Evolutionary conservation across 2,113 vertebrate species (phyloP).

Genomic region (Lepidothrix coronata): DNA sequence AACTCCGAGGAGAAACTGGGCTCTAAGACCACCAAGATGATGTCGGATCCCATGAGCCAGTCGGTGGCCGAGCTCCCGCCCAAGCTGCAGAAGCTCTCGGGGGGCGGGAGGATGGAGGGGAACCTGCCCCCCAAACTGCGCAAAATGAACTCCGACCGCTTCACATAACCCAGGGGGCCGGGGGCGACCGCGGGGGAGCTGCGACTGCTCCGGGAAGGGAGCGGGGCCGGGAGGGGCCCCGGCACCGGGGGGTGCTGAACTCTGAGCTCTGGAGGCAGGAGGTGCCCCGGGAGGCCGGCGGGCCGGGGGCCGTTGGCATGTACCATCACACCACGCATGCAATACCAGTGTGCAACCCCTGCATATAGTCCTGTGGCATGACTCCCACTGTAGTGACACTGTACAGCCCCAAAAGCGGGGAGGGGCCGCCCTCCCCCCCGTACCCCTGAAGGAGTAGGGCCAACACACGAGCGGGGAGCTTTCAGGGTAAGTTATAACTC

Average conservation of each 20-base stretch:
- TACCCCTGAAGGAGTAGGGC: constrained; percentile 60
- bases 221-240: background rate
- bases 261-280: constrained; percentile 64
- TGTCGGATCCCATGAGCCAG: constrained; percentile 92
- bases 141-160: constrained; percentile 98
- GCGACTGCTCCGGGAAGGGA: constrained; percentile 14
- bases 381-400: constrained; percentile 84
- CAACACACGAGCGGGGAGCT: constrained; percentile 42
- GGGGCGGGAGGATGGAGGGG: constrained; percentile 87
- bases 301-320: constrained; percentile 74
- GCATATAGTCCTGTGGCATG: constrained; percentile 89
- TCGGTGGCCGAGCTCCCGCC: constrained; percentile 96
- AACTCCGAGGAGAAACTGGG: constrained; percentile 92
- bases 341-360: constrained; percentile 79
- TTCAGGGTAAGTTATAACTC: constrained; percentile 53
- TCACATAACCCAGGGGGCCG: constrained; percentile 81
- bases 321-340: constrained; percentile 89
- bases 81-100: constrained; percentile 94
- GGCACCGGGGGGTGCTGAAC: background rate
- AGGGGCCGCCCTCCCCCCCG: constrained; percentile 35
- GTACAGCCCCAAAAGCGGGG: constrained; percentile 76
- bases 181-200: background rate
- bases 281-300: background rate
- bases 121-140: constrained; percentile 95
- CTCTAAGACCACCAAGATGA: constrained; percentile 86